Evolutionary conservation across 2,113 vertebrate genomes (phyloP).

Genomic region (Phalacrocorax brasilianus): DNA sequence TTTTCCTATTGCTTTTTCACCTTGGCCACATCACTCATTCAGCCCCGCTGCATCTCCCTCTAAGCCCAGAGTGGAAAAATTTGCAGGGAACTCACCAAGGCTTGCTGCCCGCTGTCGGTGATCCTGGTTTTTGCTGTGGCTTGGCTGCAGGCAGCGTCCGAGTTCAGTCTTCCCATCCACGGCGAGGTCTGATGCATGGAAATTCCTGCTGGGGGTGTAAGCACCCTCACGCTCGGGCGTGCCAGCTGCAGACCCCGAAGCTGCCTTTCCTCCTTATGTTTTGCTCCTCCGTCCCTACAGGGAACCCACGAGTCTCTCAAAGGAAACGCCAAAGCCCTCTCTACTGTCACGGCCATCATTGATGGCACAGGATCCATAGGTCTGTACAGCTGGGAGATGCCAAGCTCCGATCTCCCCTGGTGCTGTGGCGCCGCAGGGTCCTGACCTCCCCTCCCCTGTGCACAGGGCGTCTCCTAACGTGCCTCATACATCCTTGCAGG

Average conservation of each 20-base stretch:
- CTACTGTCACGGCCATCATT: slow-evolving; percentile 94
- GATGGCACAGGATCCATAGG: slow-evolving; percentile 94
- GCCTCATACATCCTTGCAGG: slow-evolving; percentile 64
- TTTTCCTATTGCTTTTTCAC: background rate
- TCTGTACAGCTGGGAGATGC: slow-evolving; percentile 34
- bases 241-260: rapidly evolving
- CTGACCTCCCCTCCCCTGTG: rapidly evolving
- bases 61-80: background rate
- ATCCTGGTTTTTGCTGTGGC: background rate
- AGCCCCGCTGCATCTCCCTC: background rate
- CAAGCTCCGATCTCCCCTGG: rapidly evolving
- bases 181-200: background rate
- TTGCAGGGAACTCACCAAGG: background rate
- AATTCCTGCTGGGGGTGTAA: background rate
- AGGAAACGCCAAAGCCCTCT: slow-evolving; percentile 92
- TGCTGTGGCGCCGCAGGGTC: too few relatives aligned
- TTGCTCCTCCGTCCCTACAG: slow-evolving; percentile 58
- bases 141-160: background rate
- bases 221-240: rapidly evolving
- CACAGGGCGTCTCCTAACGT: rapidly evolving
- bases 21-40: background rate
- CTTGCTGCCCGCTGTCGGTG: rapidly evolving
- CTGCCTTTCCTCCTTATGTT: background rate
- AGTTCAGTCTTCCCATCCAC: rapidly evolving
- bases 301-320: slow-evolving; percentile 92